phyloP scores from a whole-genome alignment of 2,113 vertebrate genomes.

The Helogale parvula region DNA sequence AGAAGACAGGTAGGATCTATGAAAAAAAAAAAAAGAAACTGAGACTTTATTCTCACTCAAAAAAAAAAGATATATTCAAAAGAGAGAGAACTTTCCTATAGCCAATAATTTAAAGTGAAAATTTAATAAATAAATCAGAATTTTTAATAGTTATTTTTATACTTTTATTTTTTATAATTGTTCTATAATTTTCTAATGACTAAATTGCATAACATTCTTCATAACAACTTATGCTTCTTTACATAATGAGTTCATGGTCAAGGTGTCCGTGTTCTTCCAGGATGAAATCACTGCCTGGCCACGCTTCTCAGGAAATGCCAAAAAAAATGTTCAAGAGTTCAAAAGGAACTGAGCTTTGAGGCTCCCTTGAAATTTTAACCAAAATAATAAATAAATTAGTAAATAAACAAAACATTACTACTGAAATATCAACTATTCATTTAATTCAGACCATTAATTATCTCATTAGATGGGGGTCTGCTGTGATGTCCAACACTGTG shows the following conservation, averaged over 20 bases:
- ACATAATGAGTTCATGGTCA: not conserved
- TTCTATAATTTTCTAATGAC: not conserved
- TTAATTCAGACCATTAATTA: not conserved
- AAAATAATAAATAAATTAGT: not conserved
- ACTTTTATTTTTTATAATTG: not conserved
- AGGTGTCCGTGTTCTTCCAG: not conserved
- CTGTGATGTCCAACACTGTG: rapidly evolving
- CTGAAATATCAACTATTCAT: not conserved
- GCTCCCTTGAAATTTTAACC: not conserved
- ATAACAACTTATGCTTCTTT: not conserved
- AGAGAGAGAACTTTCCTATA: not conserved
- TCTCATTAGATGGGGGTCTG: rapidly evolving
- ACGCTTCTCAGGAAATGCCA: not conserved
- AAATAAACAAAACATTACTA: not conserved
- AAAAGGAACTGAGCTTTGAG: not conserved
- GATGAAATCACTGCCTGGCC: not conserved
- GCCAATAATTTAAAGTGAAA: not conserved
- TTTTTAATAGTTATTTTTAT: not conserved
- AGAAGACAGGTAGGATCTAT: not conserved
- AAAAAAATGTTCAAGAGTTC: not conserved
- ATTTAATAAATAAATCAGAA: not conserved
- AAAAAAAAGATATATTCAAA: not conserved
- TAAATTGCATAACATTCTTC: not conserved
- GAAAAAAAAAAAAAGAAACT: not conserved
- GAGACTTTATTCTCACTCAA: not conserved